Evolutionary conservation across 2,797 vertebrate species (phyloP), one percentile per base, ranked within the genome.

Genomic region (Anabacerthia variegaticeps): DNA sequence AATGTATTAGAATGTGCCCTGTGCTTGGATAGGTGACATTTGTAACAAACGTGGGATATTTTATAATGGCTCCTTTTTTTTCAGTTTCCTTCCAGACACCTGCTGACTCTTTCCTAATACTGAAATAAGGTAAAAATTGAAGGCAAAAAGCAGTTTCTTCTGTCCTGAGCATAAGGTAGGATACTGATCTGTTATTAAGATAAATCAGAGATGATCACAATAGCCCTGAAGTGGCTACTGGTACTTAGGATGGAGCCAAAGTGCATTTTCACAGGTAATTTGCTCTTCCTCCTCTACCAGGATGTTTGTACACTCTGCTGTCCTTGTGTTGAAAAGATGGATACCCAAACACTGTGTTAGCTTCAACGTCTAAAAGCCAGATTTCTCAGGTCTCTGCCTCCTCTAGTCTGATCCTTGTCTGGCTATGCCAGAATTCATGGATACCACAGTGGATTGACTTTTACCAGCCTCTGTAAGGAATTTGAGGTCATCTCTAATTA

Each of bases 391-490:
- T 36, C n/a, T 41, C 39, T 55, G 30, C 41, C n/a, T 9, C 7
- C 15, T 28, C 24, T 54, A 4, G 7, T 49, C 37, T 63, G 41
- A 17, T 55, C 56, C 24, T 65, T 17, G 44, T 37, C 37, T 21
- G 61, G 49, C 16, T 44, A 18, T 39, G 46, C 30, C 41, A 39
- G 54, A n/a, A 7, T 32, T 85, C 4, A 5, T 17, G 39, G 59
- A 14, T 66, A 9, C 21, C 23, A 4, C 0, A 0, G 37, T 24
- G 27, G 22, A 28, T 4, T 88, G 48, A 44, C 39, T 63, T 78
- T 55, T 62, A 18, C 28, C 58, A 76, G 62, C 18, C 23, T 71
- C 6, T 58, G 7, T 17, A 36, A 91, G n/a, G 61, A 73, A 51
- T 66, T 92, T 32, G 48, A 26, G 18, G 26, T 44, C 19, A 28